These are phyloP conservation scores for Schizopygopsis pylzovi DNA, from an alignment of 2,797 vertebrate genomes.

Conservation along the genomic window DNA sequence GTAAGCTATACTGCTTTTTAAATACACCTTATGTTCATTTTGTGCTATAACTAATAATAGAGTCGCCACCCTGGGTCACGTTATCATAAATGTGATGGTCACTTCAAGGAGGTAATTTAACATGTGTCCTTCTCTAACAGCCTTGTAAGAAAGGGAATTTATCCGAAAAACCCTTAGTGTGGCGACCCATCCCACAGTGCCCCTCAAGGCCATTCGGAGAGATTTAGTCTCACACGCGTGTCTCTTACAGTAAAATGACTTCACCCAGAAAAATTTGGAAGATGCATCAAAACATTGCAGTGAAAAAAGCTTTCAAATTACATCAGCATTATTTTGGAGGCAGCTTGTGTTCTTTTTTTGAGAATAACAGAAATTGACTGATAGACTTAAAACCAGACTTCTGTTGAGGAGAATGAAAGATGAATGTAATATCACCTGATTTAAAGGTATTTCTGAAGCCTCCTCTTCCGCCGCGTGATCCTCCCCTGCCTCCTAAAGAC, in stretches of 20 bases:
- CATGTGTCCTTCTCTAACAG: background rate
- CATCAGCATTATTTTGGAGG: background rate
- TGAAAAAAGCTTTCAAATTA: background rate
- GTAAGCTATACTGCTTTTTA: background rate
- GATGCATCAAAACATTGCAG: background rate
- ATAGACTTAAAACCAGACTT: background rate
- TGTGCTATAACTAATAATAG: background rate
- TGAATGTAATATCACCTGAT: conserved; percentile 39
- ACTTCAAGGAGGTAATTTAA: background rate
- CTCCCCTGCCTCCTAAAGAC: conserved; percentile 34
- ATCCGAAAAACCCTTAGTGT: background rate
- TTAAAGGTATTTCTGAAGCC: conserved; percentile 42
- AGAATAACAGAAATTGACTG: background rate
- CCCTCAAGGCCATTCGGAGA: background rate
- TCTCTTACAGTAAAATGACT: background rate
- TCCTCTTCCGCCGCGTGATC: conserved; percentile 42
- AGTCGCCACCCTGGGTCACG: background rate
- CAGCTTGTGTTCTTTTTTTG: background rate
- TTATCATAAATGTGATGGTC: background rate
- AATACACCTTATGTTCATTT: background rate
- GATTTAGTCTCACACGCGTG: background rate
- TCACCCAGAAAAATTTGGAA: background rate
- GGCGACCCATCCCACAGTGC: background rate
- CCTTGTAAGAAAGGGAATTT: background rate
- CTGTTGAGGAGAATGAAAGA: background rate